Evolutionary conservation across 2,113 vertebrate genomes (phyloP).

Genomic region (Felis catus): DNA sequence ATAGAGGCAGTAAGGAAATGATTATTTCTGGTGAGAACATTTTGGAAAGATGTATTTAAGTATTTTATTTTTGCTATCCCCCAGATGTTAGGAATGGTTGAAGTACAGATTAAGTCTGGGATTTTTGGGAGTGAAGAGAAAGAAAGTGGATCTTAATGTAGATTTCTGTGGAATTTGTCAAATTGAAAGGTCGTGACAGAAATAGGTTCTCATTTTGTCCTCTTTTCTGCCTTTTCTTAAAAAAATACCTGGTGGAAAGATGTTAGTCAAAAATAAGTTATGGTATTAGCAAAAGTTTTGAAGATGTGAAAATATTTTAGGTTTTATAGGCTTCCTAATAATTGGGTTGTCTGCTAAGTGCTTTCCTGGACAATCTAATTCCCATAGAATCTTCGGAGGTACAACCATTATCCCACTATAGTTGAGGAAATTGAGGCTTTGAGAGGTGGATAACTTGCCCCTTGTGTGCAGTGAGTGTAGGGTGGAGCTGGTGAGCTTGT

Average conservation of each 20-base stretch:
- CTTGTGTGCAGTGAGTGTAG: background rate
- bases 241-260: conserved; percentile 6
- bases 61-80: background rate
- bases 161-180: background rate
- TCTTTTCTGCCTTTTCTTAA: background rate
- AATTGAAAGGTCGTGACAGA: background rate
- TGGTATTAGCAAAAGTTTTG: background rate
- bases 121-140: conserved; percentile 8
- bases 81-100: background rate
- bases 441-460: background rate
- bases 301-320: conserved; percentile 44
- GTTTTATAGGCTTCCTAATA: background rate
- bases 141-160: background rate
- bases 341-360: background rate
- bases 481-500: conserved; percentile 32
- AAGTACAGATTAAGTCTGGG: background rate
- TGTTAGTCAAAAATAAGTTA: background rate
- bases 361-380: background rate
- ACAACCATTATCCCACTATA: background rate
- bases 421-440: background rate
- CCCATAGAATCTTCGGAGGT: background rate
- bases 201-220: background rate
- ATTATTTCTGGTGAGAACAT: conserved; percentile 1
- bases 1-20: conserved; percentile 18
- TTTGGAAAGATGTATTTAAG: conserved; percentile 1